A percentile compares a stretch with the other conserved stretches of the same genome.
phyloP scores from a whole-genome alignment of 2,888 invertebrate genomes.

The Pteria penguin region DNA sequence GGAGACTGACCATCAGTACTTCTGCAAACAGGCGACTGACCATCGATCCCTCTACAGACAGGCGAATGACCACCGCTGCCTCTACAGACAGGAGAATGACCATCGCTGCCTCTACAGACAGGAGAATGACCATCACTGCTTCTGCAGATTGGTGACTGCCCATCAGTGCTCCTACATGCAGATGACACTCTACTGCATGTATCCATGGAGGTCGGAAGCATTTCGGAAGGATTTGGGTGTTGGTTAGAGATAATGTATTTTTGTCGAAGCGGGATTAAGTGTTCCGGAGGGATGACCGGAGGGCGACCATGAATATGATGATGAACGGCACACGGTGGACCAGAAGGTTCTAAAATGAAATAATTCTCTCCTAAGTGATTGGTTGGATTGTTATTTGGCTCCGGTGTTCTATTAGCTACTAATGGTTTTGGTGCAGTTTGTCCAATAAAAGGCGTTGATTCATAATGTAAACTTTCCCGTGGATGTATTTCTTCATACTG shows the following conservation, averaged over 20 bases:
- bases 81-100: too few relatives aligned
- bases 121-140: too few relatives aligned
- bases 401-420: slow-evolving; percentile 13
- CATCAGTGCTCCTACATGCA: not conserved
- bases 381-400: slow-evolving; percentile 31
- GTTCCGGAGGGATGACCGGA: not conserved
- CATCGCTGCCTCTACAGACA: too few relatives aligned
- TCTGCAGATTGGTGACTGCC: too few relatives aligned
- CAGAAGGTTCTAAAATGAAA: slow-evolving; percentile 41
- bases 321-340: not conserved
- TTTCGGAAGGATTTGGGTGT: not conserved
- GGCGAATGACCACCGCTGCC: too few relatives aligned
- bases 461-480: slow-evolving; percentile 18
- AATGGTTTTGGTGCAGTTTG: not conserved
- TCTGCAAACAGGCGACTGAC: too few relatives aligned
- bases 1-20: not conserved
- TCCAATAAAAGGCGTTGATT: slow-evolving; percentile 28
- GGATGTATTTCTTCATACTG: slow-evolving; percentile 29
- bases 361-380: slow-evolving; percentile 36
- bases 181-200: not conserved
- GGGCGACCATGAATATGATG: slow-evolving; percentile 2
- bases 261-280: slow-evolving; percentile 13
- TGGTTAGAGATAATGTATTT: slow-evolving; percentile 11
- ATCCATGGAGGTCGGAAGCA: not conserved
- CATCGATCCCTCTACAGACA: too few relatives aligned